These are phyloP conservation scores for Eupithecia centaureata DNA, from an alignment of 2,888 invertebrate genomes.

Conservation along the genomic window DNA sequence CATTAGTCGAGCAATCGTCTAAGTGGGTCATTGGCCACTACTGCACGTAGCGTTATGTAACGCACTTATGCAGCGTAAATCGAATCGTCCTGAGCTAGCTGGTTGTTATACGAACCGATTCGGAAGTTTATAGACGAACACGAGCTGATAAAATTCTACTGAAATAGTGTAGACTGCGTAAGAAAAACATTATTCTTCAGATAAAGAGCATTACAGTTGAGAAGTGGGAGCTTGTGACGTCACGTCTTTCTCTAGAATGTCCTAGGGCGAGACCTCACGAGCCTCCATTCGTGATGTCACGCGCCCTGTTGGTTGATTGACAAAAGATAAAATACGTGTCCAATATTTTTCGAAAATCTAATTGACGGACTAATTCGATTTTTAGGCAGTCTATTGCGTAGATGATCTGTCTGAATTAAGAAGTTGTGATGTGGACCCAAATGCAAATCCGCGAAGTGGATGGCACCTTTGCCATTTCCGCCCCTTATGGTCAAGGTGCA, in stretches of 20 bases:
- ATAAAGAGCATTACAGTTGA: too few species aligned
- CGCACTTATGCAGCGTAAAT: slow-evolving; percentile 63
- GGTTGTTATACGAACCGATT: not conserved
- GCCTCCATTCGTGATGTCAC: too few species aligned
- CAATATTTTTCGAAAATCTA: not conserved
- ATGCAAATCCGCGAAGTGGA: not conserved
- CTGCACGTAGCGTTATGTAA: slow-evolving; percentile 74
- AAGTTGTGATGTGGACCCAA: not conserved
- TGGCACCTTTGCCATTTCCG: not conserved
- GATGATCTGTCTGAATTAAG: not conserved
- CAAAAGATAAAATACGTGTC: too few species aligned
- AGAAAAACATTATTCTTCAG: too few species aligned
- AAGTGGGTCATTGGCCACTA: slow-evolving; percentile 76
- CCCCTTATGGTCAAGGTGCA: not conserved
- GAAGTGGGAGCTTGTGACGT: too few species aligned
- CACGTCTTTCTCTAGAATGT: too few species aligned
- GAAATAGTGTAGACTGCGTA: too few species aligned
- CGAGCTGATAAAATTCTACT: not conserved
- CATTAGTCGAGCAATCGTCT: slow-evolving; percentile 63
- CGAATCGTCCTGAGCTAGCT: slow-evolving; percentile 9
- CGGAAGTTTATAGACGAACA: not conserved
- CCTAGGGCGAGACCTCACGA: too few species aligned
- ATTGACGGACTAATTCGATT: not conserved
- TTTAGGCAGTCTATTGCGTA: too few species aligned
- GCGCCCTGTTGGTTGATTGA: too few species aligned